Percentiles rank a stretch among this genome's conserved stretches.
These are phyloP conservation scores for Seriola quinqueradiata DNA, from an alignment of 2,113 vertebrate genomes.

Conservation along the genomic window DNA sequence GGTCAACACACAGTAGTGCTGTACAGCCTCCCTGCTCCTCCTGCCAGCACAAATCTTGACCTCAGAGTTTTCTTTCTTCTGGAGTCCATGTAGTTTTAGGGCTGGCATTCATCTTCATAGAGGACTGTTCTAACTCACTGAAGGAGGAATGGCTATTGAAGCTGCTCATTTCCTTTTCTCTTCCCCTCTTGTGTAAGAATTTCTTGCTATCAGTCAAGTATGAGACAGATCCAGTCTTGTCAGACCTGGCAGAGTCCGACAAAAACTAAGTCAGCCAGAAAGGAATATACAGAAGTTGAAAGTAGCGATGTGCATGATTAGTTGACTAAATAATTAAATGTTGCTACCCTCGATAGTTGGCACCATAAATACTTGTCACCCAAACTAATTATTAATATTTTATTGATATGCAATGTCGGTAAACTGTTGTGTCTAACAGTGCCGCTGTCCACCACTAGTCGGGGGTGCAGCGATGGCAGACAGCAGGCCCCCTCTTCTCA, in stretches of 20 bases:
- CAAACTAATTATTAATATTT: no score
- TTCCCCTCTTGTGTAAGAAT: conserved; percentile 12
- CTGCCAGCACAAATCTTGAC: conserved; percentile 43
- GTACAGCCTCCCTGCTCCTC: conserved; percentile 37
- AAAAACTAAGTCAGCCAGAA: conserved; percentile 16
- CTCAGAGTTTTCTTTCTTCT: conserved; percentile 48
- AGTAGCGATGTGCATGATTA: no score
- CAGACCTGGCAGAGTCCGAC: conserved; percentile 6
- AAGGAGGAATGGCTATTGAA: conserved; percentile 22
- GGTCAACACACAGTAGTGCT: conserved; percentile 28
- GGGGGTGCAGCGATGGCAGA: no score
- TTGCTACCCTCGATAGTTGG: no score
- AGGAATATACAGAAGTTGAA: not conserved
- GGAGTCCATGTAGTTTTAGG: conserved; percentile 17
- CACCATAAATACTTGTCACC: no score
- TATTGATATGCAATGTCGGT: no score
- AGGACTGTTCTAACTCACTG: conserved; percentile 33
- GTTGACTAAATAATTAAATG: no score
- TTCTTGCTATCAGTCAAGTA: conserved; percentile 33
- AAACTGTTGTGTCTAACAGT: no score
- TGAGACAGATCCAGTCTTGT: conserved; percentile 19
- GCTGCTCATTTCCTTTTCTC: conserved; percentile 49
- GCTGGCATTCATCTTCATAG: conserved; percentile 19
- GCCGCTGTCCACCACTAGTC: no score
- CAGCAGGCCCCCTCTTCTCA: no score